Percentiles rank a stretch among this genome's conserved stretches.
phyloP scores from a whole-genome alignment of 1,140 invertebrate species.

The Apolygus lucorum region DNA sequence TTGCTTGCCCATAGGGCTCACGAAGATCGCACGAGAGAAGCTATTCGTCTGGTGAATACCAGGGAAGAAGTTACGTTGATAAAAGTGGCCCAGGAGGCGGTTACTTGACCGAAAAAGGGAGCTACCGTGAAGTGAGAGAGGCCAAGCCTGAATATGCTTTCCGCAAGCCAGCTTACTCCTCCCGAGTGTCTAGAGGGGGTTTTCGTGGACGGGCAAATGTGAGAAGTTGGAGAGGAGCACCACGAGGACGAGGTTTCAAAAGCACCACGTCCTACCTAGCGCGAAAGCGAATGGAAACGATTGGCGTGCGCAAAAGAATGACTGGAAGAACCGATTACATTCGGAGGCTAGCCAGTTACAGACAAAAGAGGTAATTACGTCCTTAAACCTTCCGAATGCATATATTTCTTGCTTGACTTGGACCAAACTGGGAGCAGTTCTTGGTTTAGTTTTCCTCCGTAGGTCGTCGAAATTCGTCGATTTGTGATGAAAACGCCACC shows the following conservation, averaged over 20 bases:
- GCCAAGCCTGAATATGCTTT: conserved; percentile 13
- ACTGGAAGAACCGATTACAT: neutral
- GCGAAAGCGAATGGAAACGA: neutral
- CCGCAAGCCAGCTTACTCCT: conserved; percentile 11
- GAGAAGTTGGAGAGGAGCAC: neutral
- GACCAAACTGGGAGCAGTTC: too few species aligned
- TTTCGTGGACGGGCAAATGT: neutral
- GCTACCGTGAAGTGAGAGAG: conserved; percentile 22
- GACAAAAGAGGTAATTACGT: neutral
- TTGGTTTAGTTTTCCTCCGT: too few species aligned
- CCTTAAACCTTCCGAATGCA: too few species aligned
- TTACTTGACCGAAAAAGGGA: conserved; percentile 22
- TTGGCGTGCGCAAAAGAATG: conserved; percentile 11
- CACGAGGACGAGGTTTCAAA: conserved; percentile 1
- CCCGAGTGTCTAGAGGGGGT: neutral
- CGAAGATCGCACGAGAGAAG: conserved; percentile 24
- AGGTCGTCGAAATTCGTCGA: too few species aligned
- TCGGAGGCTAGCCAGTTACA: neutral
- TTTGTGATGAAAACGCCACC: too few species aligned
- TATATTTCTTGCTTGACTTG: too few species aligned
- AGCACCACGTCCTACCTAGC: neutral
- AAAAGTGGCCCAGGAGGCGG: conserved; percentile 20
- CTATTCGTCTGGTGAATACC: conserved; percentile 7
- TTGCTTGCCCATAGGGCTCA: conserved; percentile 13
- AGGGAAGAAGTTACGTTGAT: conserved; percentile 18